Evolutionary conservation across 2,888 invertebrate genomes (phyloP).

Genomic region (Lasioglossum leucozonium): DNA sequence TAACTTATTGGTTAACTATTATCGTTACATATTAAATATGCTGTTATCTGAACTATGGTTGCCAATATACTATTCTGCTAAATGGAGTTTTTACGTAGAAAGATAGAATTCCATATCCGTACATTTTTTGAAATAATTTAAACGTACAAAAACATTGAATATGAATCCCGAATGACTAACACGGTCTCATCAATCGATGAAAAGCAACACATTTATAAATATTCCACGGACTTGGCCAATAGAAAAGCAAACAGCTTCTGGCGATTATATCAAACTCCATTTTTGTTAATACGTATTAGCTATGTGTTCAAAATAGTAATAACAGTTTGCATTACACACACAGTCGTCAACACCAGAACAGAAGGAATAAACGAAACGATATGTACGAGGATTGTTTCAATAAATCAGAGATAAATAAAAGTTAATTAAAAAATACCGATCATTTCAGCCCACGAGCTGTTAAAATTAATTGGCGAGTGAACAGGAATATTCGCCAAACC

Average conservation of each 20-base stretch:
- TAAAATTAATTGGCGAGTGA: too few relatives aligned
- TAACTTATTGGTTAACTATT: neutral
- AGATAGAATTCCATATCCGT: neutral
- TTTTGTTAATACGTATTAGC: neutral
- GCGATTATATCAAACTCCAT: neutral
- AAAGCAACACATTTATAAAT: conserved; percentile 1
- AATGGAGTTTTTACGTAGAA: neutral
- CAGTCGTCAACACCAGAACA: neutral
- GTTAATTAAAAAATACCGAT: neutral
- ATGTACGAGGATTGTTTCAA: neutral
- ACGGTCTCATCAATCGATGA: neutral
- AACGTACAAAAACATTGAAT: neutral
- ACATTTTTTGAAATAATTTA: neutral
- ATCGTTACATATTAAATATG: neutral
- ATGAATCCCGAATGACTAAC: too few relatives aligned
- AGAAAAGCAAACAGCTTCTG: neutral
- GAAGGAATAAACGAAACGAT: neutral
- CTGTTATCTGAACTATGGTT: neutral
- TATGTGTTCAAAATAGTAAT: neutral
- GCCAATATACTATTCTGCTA: neutral
- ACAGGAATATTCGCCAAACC: neutral
- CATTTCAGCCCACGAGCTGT: too few relatives aligned
- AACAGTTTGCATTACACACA: neutral
- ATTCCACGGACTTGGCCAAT: neutral
- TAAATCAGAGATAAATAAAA: neutral